Evolutionary conservation across 2,888 invertebrate genomes (phyloP), one percentile per base, ranked within the genome.

Genomic region (Agrilus mali): DNA sequence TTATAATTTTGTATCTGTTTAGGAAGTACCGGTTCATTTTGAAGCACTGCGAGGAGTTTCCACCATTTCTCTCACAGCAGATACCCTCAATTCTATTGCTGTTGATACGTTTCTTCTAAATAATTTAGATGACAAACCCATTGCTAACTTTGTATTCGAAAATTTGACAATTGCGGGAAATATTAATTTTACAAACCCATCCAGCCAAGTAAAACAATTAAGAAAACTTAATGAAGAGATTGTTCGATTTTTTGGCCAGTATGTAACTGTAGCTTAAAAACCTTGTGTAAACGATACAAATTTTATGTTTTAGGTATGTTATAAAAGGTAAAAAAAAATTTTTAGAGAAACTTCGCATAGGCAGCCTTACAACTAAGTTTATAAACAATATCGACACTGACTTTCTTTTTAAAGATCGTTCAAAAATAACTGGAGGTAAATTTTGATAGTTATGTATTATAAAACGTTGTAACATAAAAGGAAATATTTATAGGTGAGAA

Each of bases 231-330:
- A 55, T 13, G 40, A 44, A 35, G 55, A 59, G 37, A 50, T 56
- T 32, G 59, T 65, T 1, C 60, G 54, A 54, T 50, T 53, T 7
- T 56, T 52, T 38, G 63, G 63, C 50, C 54, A 52, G 61, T 55
- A 45, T 44, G 47, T 43, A 34, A 14, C 10, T 27, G n/a, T 44
- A 14, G 6, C 13, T n/a, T 34, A 17, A 13, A 22, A 44, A 13
- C 16, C 27, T 2, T 32, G 14, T 41, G 37, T 14, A 13, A 35
- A 12, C 36, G 27, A 13, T 38, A 31, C 32, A 31, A 38, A 36
- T 14, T 12, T 38, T 36, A 7, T 13, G 34, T 47, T 47, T 37
- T 27, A 61, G 59, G 17, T 59, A 54, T 42, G 42, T 48, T 6
- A 57, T 63, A 37, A 50, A 42, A 37, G 60, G 60, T 4, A 52